Percentiles rank a stretch among this genome's conserved stretches.
Conservation (phyloP, 2,888 invertebrate genomes). For the Trichogramma dendrolimi region DNA sequence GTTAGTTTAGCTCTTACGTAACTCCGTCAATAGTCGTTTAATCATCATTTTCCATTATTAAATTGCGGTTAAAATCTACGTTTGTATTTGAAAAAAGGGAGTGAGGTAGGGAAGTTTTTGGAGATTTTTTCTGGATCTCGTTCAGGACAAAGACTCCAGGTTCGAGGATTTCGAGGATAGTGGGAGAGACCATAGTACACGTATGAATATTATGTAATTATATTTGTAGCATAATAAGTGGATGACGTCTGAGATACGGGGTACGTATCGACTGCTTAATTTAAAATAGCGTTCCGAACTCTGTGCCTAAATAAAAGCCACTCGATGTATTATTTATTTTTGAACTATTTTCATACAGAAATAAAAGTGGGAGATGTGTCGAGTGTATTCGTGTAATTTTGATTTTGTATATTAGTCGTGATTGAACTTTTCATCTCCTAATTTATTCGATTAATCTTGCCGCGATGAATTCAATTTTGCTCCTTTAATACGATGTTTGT, state of each 20-base stretch:
- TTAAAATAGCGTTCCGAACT: constrained; percentile 52
- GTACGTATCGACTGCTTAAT: constrained; percentile 42
- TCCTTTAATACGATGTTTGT: too few species aligned
- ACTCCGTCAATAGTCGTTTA: constrained; percentile 38
- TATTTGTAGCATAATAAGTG: constrained; percentile 52
- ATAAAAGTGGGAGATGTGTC: background rate
- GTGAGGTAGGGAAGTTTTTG: constrained; percentile 6
- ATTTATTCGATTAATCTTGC: too few species aligned
- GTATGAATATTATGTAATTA: constrained; percentile 51
- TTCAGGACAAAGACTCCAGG: constrained; percentile 21
- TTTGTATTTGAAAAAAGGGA: constrained; percentile 40
- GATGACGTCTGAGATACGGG: constrained; percentile 48
- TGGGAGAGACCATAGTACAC: constrained; percentile 54
- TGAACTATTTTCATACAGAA: background rate
- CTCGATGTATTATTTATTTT: constrained; percentile 17
- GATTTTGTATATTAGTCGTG: background rate
- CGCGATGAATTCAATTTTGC: too few species aligned
- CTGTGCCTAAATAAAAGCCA: constrained; percentile 46
- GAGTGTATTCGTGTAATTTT: background rate
- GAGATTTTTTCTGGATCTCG: constrained; percentile 22
- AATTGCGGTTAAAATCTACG: constrained; percentile 51
- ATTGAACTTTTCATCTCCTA: too few species aligned
- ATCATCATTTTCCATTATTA: constrained; percentile 45
- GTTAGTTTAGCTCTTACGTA: constrained; percentile 51
- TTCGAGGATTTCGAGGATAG: constrained; percentile 37